Percentiles rank a stretch among this genome's conserved stretches.
Evolutionary conservation across 2,888 invertebrate species (phyloP).

Genomic region (Thecocarcelia acutangulata): DNA sequence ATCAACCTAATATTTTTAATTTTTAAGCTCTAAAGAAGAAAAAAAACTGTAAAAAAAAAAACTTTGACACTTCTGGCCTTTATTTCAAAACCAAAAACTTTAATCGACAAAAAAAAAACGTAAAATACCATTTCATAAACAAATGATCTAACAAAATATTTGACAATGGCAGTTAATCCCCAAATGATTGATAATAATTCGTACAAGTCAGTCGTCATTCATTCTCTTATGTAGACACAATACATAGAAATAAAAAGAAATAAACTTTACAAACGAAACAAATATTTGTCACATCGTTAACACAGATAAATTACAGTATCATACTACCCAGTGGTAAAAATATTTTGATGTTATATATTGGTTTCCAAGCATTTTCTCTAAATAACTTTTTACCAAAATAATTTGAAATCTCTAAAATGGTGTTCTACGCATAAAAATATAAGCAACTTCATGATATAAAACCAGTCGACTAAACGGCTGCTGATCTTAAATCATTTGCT

Average conservation of each 20-base stretch:
- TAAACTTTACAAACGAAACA: slow-evolving; percentile 30
- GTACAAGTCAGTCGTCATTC: slow-evolving; percentile 30
- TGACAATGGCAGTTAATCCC: slow-evolving; percentile 66
- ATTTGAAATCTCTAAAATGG: no score
- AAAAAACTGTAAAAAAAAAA: background rate
- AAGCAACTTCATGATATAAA: no score
- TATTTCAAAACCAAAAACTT: slow-evolving; percentile 34
- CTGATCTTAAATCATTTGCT: no score
- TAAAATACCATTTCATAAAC: slow-evolving; percentile 48
- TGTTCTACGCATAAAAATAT: no score
- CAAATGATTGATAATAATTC: slow-evolving; percentile 67
- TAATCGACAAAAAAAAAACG: slow-evolving; percentile 23
- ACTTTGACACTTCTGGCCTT: slow-evolving; percentile 52
- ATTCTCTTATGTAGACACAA: slow-evolving; percentile 23
- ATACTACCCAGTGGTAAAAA: no score
- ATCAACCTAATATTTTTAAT: no score
- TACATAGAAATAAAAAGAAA: background rate
- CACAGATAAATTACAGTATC: background rate
- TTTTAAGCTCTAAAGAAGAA: background rate
- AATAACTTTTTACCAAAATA: no score
- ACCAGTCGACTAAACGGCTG: no score
- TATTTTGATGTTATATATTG: no score
- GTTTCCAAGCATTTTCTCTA: no score
- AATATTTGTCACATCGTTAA: slow-evolving; percentile 65
- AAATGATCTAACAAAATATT: slow-evolving; percentile 67